Percentiles rank a stretch among this genome's conserved stretches.
Conservation (phyloP, 2,797 vertebrate genomes). For the Pseudochromis fuscus region DNA sequence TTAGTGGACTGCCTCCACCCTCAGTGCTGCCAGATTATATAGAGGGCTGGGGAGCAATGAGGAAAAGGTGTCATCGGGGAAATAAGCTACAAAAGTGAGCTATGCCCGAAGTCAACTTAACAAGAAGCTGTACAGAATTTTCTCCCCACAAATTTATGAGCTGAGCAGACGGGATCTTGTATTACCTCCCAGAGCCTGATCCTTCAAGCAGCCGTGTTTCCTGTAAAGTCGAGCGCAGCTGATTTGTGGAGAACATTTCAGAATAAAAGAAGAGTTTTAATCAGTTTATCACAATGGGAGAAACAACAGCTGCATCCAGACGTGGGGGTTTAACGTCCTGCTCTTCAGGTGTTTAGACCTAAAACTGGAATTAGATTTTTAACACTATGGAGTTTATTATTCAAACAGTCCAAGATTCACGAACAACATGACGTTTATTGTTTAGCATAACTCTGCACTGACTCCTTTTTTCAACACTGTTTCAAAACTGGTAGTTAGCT, state of each 20-base stretch:
- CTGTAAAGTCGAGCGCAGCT: constrained; percentile 19
- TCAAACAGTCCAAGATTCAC: too few species aligned
- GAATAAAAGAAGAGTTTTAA: constrained; percentile 6
- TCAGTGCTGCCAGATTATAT: constrained; percentile 49
- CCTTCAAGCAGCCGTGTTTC: constrained; percentile 26
- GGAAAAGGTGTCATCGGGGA: constrained; percentile 58
- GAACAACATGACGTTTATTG: too few species aligned
- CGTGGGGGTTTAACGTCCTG: too few species aligned
- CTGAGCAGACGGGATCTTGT: constrained; percentile 37
- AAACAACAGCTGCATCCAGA: background rate
- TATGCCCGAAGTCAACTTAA: constrained; percentile 58
- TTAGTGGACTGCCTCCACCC: constrained; percentile 34
- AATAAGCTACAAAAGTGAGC: constrained; percentile 65
- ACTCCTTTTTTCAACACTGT: too few species aligned
- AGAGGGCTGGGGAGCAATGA: constrained; percentile 57
- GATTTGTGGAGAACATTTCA: constrained; percentile 2
- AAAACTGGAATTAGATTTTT: too few species aligned
- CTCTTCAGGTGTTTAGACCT: too few species aligned
- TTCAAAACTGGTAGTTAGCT: too few species aligned
- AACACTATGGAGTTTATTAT: too few species aligned
- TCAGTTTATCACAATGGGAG: background rate
- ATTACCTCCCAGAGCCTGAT: constrained; percentile 32
- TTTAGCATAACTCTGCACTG: too few species aligned
- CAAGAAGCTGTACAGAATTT: constrained; percentile 45
- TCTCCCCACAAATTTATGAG: constrained; percentile 51